Evolutionary conservation across 64 coral and sea anemone species (phyloP), one percentile per base, ranked within the genome.

Genomic region (Dendronephthya gigantea): DNA sequence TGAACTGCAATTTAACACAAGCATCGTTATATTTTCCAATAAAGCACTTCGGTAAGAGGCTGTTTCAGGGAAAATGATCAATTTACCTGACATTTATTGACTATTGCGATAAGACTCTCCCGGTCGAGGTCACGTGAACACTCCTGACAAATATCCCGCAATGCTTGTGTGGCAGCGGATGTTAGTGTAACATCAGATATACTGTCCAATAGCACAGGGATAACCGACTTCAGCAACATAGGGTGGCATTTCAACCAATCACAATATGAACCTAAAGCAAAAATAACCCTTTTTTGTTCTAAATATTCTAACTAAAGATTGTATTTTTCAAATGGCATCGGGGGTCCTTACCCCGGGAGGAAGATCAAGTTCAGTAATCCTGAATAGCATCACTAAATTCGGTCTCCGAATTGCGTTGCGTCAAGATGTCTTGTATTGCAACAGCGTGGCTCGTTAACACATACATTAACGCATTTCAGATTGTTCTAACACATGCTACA

Each of bases 241-340:
- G 92, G 89, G 49, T 98, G 95, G 68, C 90, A 93, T 30, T 98
- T 98, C 0, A 98, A 87, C 95, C 95, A 98, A 75, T 98, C 95
- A 38, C 92, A 98, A 62, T 98, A 98, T 9, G 95, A 90, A 23
- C 94, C 94, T 96, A 83, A 8, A 45, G 32, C 14, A 45, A 39
- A 17, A 35, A 62, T 11, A 59, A 32, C 0, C 2, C 48, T 39
- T 13, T 56, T 16, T 35, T 19, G 2, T 45, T 45, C 41, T 45
- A 45, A 45, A 45, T 45, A 11, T 45, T 11, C 41, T 11, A 45
- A 45, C 41, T 11, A 45, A 45, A 6, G 11, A 45, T 45, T 11
- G 41, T 45, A 4, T 4, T 11, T 45, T n/a, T n/a, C n/a, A n/a
- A n/a, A n/a, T n/a, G n/a, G n/a, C n/a, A n/a, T n/a, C n/a, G n/a